Conservation (phyloP, 2,797 vertebrate genomes). For the Notolabrus celidotus region DNA sequence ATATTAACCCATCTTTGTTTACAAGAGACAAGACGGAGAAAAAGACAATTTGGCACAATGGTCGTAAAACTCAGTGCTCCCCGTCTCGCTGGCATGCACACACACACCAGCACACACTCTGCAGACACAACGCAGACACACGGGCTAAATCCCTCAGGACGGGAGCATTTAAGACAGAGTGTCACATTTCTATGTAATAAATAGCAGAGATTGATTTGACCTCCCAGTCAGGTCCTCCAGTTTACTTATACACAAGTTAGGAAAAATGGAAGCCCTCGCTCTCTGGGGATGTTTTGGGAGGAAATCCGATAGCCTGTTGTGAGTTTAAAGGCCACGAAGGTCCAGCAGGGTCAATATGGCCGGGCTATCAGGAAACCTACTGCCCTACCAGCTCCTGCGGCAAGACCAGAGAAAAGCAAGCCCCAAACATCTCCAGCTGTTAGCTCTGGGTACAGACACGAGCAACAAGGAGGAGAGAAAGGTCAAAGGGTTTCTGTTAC, state of each 20-base stretch:
- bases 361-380: conserved; percentile 65
- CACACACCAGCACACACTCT: conserved; percentile 30
- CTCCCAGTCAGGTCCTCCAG: conserved; percentile 91
- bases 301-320: conserved; percentile 91
- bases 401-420: conserved; percentile 64
- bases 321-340: conserved; percentile 88
- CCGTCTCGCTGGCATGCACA: conserved; percentile 64
- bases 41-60: conserved; percentile 87
- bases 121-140: conserved; percentile 86
- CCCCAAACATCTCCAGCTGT: conserved; percentile 79
- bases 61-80: conserved; percentile 82
- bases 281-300: conserved; percentile 91
- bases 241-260: conserved; percentile 92
- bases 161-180: conserved; percentile 94
- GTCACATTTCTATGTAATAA: conserved; percentile 99
- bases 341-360: conserved; percentile 89
- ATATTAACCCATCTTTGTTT: conserved; percentile 91
- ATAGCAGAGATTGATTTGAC: conserved; percentile 98
- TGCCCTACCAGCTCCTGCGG: conserved; percentile 72
- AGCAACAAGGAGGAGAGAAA: conserved; percentile 56
- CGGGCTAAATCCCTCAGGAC: conserved; percentile 93
- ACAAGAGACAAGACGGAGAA: conserved; percentile 85
- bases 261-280: conserved; percentile 90
- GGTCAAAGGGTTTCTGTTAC: conserved; percentile 84
- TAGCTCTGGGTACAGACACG: conserved; percentile 43